Evolutionary conservation across 1,140 invertebrate species (phyloP).

Genomic region (Anastrepha obliqua): DNA sequence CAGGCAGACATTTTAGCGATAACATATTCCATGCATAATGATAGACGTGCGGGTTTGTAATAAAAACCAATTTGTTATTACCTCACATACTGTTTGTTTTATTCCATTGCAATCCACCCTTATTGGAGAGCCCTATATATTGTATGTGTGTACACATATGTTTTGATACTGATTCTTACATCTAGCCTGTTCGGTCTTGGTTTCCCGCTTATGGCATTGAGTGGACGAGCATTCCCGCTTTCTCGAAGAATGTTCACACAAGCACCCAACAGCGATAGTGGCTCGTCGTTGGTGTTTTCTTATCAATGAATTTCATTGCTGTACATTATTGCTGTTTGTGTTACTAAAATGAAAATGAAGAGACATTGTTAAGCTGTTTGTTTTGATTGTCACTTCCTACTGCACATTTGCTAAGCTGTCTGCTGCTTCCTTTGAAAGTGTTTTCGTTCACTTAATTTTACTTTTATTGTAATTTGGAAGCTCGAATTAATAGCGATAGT

Average conservation of each 20-base stretch:
- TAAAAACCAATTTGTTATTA: too few species aligned
- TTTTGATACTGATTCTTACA: not conserved
- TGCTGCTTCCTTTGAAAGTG: not conserved
- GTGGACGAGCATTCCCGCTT: not conserved
- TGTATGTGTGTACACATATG: too few species aligned
- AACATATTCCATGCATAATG: too few species aligned
- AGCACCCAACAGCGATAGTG: not conserved
- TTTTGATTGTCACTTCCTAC: slow-evolving; percentile 28
- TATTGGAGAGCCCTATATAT: too few species aligned
- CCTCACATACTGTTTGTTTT: too few species aligned
- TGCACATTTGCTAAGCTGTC: not conserved
- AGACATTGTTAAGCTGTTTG: not conserved
- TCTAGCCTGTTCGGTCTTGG: not conserved
- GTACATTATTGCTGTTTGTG: not conserved
- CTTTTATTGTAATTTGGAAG: not conserved
- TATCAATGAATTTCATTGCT: not conserved
- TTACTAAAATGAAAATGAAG: not conserved
- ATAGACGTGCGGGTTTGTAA: too few species aligned
- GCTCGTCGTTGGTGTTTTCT: not conserved
- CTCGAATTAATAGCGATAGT: not conserved
- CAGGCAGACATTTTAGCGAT: too few species aligned
- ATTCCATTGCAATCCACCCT: too few species aligned
- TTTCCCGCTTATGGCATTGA: not conserved
- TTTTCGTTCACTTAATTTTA: not conserved
- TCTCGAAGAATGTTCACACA: not conserved